Percentiles rank a stretch among this genome's conserved stretches.
Conservation (phyloP, 2,113 vertebrate genomes). For the Carlito syrichta region DNA sequence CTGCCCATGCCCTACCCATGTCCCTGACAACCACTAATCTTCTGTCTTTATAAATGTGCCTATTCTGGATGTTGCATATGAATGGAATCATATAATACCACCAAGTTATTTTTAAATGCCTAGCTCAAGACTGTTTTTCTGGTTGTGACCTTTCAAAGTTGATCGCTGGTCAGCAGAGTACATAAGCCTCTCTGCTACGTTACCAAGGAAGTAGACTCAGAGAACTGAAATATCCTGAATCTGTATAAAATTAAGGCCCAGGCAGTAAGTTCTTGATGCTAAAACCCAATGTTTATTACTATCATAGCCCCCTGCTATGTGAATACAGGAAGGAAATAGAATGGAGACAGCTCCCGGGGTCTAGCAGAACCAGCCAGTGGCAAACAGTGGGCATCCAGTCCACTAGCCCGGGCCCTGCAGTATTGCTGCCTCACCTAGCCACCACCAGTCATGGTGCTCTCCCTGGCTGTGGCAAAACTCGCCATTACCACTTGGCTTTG, state of each 20-base stretch:
- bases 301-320: accelerated
- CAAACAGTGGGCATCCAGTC: not conserved
- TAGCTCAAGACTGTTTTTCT: not conserved
- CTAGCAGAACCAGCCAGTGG: not conserved
- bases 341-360: accelerated
- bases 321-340: not conserved
- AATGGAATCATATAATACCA: not conserved
- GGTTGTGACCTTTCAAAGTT: not conserved
- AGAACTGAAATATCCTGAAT: not conserved
- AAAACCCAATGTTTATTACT: not conserved
- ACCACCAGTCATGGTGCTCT: accelerated
- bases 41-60: not conserved
- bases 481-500: not conserved
- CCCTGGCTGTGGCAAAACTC: not conserved
- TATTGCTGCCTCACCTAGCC: not conserved
- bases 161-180: no score
- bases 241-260: not conserved
- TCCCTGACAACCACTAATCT: no score
- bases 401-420: accelerated
- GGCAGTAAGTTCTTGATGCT: not conserved
- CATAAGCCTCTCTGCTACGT: not conserved
- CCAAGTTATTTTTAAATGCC: not conserved
- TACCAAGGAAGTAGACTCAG: not conserved
- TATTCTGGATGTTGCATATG: not conserved
- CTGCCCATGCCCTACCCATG: not conserved